Evolutionary conservation across 1,140 invertebrate species (phyloP), one percentile per base, ranked within the genome.

Genomic region (Delia radicum): DNA sequence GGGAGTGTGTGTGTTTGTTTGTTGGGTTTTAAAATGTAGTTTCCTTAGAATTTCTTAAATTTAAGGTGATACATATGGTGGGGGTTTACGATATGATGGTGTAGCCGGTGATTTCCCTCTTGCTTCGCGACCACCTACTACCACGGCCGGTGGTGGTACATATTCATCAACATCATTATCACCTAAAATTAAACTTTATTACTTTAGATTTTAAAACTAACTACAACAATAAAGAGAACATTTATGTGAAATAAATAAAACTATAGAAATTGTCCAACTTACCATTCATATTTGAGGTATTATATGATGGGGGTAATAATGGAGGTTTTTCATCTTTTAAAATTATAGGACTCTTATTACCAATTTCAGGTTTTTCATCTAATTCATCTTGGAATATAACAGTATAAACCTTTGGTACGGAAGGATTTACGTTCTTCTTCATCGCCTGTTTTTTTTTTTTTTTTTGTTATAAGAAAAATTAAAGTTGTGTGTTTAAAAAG

Each of bases 331-430:
- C 96, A 78, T 97, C 95, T 78, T 96, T 94, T 86, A 97, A 90
- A 77, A 98, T 97, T 2, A 98, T 92, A 1, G 96, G 96, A 46
- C 93, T 92, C 87, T 97, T 97, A 80, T 95, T 95, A 29, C 92
- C 93, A 31, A 94, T 92, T 85, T 93, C 93, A 1, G 93, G 94
- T 82, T 95, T 94, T 81, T 98, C 96, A 79, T 96, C 95, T 13
- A 97, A 88, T 85, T 98, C 96, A 87, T 98, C 96, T 85, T 93
- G 93, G 86, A 98, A 97, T 79, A 98, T 98, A 6, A 98, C 94
- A 0, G 33, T 0, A 96, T 79, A 97, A 94, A 62, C 95, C 95
- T 87, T 96, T 97, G 78, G 92, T 95, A 8, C 95, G 90, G 87
- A 96, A 97, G 72, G 90, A 93, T 86, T 92, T 92, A 63, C 93